These are phyloP conservation scores for Ophion ventricosus DNA, from an alignment of 2,888 invertebrate genomes.

Conservation along the genomic window DNA sequence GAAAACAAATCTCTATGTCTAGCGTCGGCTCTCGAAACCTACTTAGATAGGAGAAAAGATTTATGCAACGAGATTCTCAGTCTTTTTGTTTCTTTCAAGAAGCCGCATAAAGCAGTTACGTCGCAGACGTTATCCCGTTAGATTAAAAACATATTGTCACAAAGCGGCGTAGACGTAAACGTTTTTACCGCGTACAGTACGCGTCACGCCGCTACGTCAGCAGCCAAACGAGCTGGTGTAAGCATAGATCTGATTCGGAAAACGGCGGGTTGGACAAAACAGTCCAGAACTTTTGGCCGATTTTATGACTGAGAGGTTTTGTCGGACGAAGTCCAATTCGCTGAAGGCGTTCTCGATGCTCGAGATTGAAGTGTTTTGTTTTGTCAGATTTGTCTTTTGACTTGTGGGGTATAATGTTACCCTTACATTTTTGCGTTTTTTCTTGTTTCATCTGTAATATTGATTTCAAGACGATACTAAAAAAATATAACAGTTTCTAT, in stretches of 20 bases:
- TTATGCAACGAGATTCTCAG: constrained; percentile 13
- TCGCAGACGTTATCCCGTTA: constrained; percentile 48
- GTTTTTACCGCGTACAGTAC: too few relatives aligned
- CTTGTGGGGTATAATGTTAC: too few relatives aligned
- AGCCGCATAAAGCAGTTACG: constrained; percentile 54
- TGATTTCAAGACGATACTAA: too few relatives aligned
- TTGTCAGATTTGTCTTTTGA: too few relatives aligned
- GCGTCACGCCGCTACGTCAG: constrained; percentile 14
- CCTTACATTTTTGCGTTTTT: too few relatives aligned
- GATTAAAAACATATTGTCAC: background rate
- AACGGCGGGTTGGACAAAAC: background rate
- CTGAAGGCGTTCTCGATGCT: too few relatives aligned
- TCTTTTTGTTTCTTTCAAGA: constrained; percentile 55
- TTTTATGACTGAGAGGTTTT: background rate
- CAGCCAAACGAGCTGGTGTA: background rate
- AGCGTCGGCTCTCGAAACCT: constrained; percentile 35
- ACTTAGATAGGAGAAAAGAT: constrained; percentile 54
- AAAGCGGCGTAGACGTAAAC: too few relatives aligned
- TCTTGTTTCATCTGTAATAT: too few relatives aligned
- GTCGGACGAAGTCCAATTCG: too few relatives aligned
- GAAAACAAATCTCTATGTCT: constrained; percentile 49
- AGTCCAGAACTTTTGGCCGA: background rate
- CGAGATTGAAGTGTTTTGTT: too few relatives aligned
- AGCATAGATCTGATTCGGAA: background rate
- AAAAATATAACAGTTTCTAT: too few relatives aligned